Conservation (phyloP, 2,797 vertebrate species). For the Phalanger gymnotis region DNA sequence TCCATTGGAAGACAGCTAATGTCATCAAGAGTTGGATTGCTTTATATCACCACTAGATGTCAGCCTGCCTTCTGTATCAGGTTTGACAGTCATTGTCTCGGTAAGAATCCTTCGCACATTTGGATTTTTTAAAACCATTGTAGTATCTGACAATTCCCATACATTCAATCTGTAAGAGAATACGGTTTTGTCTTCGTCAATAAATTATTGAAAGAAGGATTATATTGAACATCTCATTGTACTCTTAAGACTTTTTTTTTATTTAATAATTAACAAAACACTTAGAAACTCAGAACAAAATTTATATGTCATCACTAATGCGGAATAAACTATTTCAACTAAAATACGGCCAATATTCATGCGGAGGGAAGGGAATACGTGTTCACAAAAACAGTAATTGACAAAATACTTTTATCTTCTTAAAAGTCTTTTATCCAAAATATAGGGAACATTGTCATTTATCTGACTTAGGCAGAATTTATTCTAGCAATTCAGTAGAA, state of each 20-base stretch:
- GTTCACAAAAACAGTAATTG: not conserved
- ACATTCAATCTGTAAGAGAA: not conserved
- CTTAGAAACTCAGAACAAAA: not conserved
- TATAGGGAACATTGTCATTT: not conserved
- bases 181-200: constrained; percentile 1
- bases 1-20: constrained; percentile 82
- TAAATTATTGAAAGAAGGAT: not conserved
- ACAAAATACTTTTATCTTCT: not conserved
- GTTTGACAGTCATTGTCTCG: constrained; percentile 11
- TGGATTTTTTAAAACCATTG: constrained; percentile 45
- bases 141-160: constrained; percentile 41
- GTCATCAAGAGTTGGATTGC: constrained; percentile 46
- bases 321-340: not conserved
- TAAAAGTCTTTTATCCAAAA: not conserved
- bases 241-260: not conserved
- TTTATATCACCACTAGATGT: constrained; percentile 84
- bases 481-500: not conserved
- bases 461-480: not conserved
- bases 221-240: not conserved
- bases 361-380: not conserved
- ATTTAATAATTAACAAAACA: not conserved
- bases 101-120: not conserved
- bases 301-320: not conserved
- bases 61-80: constrained; percentile 61
- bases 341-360: not conserved